Percentiles rank a stretch among this genome's conserved stretches.
phyloP scores from a whole-genome alignment of 2,113 vertebrate genomes.

The Thalassoma bifasciatum region DNA sequence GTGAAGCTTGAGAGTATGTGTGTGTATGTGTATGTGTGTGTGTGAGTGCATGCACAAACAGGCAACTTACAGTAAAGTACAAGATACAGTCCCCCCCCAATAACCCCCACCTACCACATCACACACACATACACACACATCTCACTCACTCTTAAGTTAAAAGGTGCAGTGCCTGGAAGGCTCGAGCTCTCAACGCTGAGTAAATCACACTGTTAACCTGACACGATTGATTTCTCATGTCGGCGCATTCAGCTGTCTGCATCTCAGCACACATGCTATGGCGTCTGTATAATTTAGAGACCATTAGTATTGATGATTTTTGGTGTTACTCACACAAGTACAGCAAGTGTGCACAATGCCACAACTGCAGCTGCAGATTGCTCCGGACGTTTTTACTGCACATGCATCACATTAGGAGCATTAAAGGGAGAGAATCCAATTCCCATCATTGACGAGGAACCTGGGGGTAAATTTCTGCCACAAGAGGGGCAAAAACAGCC shows the following conservation, averaged over 20 bases:
- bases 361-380: conserved; percentile 41
- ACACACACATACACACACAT: conserved; percentile 10
- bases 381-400: conserved; percentile 51
- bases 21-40: conserved; percentile 31
- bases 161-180: conserved; percentile 77
- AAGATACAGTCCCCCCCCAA: conserved; percentile 4
- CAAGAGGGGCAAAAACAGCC: conserved; percentile 70
- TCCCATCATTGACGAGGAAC: conserved; percentile 11
- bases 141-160: conserved; percentile 56
- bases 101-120: not conserved
- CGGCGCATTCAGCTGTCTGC: conserved; percentile 54
- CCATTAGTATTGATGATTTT: conserved; percentile 59
- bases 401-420: conserved; percentile 34
- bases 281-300: conserved; percentile 45
- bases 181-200: conserved; percentile 68
- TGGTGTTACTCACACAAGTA: conserved; percentile 33
- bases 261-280: conserved; percentile 45
- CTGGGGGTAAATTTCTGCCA: conserved; percentile 54
- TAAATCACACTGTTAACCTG: conserved; percentile 78
- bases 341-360: conserved; percentile 10
- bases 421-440: conserved; percentile 4
- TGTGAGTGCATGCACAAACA: conserved; percentile 64
- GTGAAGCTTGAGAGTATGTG: conserved; percentile 39
- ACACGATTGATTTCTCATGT: conserved; percentile 72
- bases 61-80: conserved; percentile 50